Conservation (phyloP, 2,113 vertebrate species). For the Tychaedon coryphoeus region DNA sequence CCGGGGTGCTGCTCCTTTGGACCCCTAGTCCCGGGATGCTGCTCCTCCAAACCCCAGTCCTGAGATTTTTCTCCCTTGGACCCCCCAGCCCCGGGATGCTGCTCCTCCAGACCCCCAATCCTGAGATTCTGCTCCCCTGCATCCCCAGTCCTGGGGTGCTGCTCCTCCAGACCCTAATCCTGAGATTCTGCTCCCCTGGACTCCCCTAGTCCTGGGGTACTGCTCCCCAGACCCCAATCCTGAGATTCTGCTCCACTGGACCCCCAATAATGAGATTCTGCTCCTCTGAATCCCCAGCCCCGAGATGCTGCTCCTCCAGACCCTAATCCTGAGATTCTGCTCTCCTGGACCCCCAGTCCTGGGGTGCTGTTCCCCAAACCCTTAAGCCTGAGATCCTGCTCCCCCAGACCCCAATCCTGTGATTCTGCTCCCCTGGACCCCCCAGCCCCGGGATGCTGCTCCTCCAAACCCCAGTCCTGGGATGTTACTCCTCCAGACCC, state of each 20-base stretch:
- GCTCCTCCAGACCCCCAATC: not conserved
- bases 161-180: no score
- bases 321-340: not conserved
- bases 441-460: no score
- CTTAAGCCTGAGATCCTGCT: no score
- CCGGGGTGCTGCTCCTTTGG: not conserved
- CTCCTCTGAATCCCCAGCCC: not conserved
- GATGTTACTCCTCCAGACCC: no score
- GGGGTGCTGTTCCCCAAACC: not conserved
- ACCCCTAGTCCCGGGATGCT: accelerated
- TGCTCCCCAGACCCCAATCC: not conserved
- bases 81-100: not conserved
- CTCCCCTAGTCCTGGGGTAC: not conserved
- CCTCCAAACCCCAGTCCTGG: no score
- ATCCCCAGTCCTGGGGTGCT: not conserved
- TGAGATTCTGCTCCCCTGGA: not conserved
- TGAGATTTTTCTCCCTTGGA: no score
- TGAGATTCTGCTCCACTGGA: not conserved
- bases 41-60: not conserved
- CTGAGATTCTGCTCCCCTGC: not conserved
- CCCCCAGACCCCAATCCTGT: accelerated
- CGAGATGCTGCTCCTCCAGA: no score
- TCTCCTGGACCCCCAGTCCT: no score
- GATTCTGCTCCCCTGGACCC: not conserved
- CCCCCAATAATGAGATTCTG: no score